A percentile compares a stretch with the other conserved stretches of the same genome.
Evolutionary conservation across 2,113 vertebrate genomes (phyloP).

Genomic region (Ciconia stormi): DNA sequence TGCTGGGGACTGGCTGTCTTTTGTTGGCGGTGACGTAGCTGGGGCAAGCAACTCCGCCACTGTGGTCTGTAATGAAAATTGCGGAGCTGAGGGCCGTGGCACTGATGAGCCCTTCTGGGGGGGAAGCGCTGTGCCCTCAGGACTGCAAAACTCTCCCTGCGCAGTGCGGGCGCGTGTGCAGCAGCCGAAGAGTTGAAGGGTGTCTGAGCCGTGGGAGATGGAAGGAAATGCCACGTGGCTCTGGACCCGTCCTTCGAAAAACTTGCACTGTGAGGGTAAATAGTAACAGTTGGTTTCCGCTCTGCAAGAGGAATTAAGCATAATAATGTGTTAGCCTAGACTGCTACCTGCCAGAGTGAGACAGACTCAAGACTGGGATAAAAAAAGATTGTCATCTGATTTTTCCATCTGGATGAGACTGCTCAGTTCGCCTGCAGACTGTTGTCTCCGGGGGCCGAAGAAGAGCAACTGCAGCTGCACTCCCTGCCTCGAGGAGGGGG

Average conservation of each 20-base stretch:
- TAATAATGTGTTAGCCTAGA: slow-evolving; percentile 55
- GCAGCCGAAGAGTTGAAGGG: background rate
- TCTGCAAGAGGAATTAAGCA: slow-evolving; percentile 28
- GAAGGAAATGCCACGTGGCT: background rate
- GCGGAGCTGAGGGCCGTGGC: background rate
- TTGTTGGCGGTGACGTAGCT: background rate
- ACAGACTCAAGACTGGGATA: slow-evolving; percentile 32
- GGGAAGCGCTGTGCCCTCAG: accelerated
- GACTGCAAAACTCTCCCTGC: background rate
- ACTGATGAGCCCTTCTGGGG: background rate
- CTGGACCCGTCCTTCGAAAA: background rate
- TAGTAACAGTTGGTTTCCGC: slow-evolving; percentile 31
- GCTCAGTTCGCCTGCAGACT: slow-evolving; percentile 5
- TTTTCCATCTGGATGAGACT: slow-evolving; percentile 59
- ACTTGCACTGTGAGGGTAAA: background rate
- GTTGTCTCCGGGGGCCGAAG: background rate
- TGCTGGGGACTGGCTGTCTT: background rate
- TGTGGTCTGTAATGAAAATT: background rate
- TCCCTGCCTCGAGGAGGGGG: background rate
- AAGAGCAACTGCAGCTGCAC: background rate
- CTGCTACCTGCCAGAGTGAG: slow-evolving; percentile 60
- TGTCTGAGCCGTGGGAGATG: background rate
- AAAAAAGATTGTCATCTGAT: slow-evolving; percentile 61
- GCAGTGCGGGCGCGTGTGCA: accelerated
- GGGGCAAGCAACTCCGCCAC: background rate